Evolutionary conservation across 2,888 invertebrate genomes (phyloP), one percentile per base, ranked within the genome.

Genomic region (Sericinus montela): DNA sequence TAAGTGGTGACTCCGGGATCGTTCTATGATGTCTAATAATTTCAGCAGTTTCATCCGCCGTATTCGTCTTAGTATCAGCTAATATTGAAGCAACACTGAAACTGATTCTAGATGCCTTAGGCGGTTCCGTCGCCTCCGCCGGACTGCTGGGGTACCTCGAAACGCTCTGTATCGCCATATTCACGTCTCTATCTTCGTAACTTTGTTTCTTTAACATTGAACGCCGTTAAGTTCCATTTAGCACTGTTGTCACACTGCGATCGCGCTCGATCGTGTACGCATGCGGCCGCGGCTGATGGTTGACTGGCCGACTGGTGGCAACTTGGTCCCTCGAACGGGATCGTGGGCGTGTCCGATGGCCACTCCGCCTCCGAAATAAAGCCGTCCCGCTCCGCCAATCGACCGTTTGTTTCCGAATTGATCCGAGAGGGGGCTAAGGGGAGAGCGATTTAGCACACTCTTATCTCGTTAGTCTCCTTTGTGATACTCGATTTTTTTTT

Each of bases 1-100:
- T 63, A 34, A 89, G 57, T 0, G 89, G 89, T 9, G 88, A 88
- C 54, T 87, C 88, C 0, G 89, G 86, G 38, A 88, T 90, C 55
- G 84, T 87, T 46, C 90, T 76, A 53, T 89, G 88, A 44, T 91
- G 90, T 38, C 90, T 80, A 39, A 90, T 75, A 57, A 90, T 88
- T 60, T 90, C 83, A 25, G 87, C 78, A 15, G 85, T 81, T 51
- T 81, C 81, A 53, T 88, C 76, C 15, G 63, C 79, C 49, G 90
- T 89, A 48, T 84, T 89, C 1, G 92, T 91, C 73, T 95, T 92
- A 19, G 97, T 94, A 67, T 97, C 97, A 11, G 96, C 93, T 59
- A 97, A 84, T 57, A 97, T 91, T 0, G 97, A 95, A 5, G 97
- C 96, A 60, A 97, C 97, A 81, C 96, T 95, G 89, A 97, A 97